A percentile compares a stretch with the other conserved stretches of the same genome.
Conservation (phyloP, 2,113 vertebrate species). For the Ophiodon elongatus region DNA sequence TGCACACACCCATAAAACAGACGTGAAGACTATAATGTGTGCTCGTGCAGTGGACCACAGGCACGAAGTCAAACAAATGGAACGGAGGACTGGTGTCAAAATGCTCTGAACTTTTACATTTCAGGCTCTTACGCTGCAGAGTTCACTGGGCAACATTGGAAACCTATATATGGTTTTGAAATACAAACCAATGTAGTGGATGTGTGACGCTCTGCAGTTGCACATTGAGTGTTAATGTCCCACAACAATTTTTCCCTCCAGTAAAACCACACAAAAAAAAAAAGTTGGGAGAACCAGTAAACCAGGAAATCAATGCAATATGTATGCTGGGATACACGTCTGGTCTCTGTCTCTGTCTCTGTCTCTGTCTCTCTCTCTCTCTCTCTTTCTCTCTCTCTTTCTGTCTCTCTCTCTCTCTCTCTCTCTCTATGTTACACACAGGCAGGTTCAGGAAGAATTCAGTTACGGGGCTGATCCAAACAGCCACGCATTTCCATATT, state of each 20-base stretch:
- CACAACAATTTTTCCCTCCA: not conserved
- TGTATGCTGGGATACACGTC: not conserved
- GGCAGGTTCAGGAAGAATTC: not conserved
- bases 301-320: slow-evolving; percentile 18
- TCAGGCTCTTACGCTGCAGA: not conserved
- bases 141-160: slow-evolving; percentile 14
- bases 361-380: not conserved
- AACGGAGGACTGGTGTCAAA: too few relatives aligned
- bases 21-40: too few relatives aligned
- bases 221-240: not conserved
- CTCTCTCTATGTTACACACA: not conserved
- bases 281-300: not conserved
- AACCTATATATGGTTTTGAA: not conserved
- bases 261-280: not conserved
- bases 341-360: not conserved
- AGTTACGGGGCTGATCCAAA: slow-evolving; percentile 18
- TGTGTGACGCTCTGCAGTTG: not conserved
- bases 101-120: not conserved
- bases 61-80: not conserved
- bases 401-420: not conserved
- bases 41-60: too few relatives aligned
- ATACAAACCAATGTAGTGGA: slow-evolving; percentile 27
- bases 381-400: not conserved
- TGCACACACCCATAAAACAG: not conserved
- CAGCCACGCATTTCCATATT: slow-evolving; percentile 14